Conservation (phyloP, 2,888 invertebrate species). For the Philopedon plagiatum region DNA sequence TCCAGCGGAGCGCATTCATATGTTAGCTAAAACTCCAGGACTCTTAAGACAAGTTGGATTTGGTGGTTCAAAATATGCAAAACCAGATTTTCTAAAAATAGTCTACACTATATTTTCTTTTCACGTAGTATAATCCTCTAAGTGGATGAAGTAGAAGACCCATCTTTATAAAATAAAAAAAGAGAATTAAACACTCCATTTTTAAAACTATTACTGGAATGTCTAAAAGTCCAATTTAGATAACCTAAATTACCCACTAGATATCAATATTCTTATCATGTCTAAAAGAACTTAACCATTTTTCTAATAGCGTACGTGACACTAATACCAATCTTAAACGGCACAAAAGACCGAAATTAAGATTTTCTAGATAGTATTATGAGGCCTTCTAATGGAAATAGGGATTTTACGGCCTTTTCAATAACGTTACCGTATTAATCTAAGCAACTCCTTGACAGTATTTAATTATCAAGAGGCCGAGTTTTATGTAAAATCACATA, state of each 20-base stretch:
- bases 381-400: not conserved
- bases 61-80: no score
- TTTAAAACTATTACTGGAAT: not conserved
- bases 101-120: no score
- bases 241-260: not conserved
- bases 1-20: no score
- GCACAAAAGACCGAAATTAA: constrained; percentile 11
- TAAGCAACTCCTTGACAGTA: no score
- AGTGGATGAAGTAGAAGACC: no score
- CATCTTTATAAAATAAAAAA: no score
- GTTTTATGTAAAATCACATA: no score
- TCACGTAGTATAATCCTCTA: no score
- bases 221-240: not conserved
- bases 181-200: not conserved
- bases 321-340: not conserved
- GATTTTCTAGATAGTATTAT: constrained; percentile 12
- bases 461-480: no score
- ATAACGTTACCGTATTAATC: not conserved
- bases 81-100: no score
- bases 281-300: not conserved
- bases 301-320: not conserved
- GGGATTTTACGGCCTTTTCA: not conserved
- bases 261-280: constrained; percentile 2
- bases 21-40: no score
- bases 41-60: no score